phyloP scores from a whole-genome alignment of 1,140 invertebrate genomes.

The Ceratina australensis region DNA sequence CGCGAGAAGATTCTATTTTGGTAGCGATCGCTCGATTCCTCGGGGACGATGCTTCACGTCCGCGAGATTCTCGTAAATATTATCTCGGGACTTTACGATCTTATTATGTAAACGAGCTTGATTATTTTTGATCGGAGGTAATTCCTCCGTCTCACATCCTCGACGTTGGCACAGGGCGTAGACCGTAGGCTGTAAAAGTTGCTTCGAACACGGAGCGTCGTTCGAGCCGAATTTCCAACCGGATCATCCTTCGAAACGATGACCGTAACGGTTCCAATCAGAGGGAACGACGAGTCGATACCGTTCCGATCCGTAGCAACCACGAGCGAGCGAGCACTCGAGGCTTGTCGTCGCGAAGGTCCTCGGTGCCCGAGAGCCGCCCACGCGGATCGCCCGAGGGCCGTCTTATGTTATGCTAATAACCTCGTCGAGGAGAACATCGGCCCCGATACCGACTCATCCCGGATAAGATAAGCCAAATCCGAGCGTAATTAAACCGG shows the following conservation, averaged over 20 bases:
- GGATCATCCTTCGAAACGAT: neutral
- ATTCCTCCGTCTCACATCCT: too few species aligned
- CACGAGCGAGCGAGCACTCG: constrained; percentile 16
- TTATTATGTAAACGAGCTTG: too few species aligned
- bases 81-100: too few species aligned
- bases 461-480: constrained; percentile 57
- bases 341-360: constrained; percentile 45
- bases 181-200: too few species aligned
- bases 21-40: too few species aligned
- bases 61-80: too few species aligned
- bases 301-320: constrained; percentile 26
- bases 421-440: constrained; percentile 50
- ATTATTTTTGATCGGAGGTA: too few species aligned
- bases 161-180: too few species aligned
- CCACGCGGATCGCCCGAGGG: constrained; percentile 47
- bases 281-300: constrained; percentile 33
- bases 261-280: constrained; percentile 22
- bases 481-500: constrained; percentile 54
- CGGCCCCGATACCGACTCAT: constrained; percentile 49
- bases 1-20: neutral
- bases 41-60: too few species aligned
- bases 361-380: constrained; percentile 29
- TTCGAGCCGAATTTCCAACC: neutral
- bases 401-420: constrained; percentile 61
- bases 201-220: too few species aligned